Evolutionary conservation across 1,140 invertebrate genomes (phyloP), one percentile per base, ranked within the genome.

Genomic region (Lepidostoma basale): DNA sequence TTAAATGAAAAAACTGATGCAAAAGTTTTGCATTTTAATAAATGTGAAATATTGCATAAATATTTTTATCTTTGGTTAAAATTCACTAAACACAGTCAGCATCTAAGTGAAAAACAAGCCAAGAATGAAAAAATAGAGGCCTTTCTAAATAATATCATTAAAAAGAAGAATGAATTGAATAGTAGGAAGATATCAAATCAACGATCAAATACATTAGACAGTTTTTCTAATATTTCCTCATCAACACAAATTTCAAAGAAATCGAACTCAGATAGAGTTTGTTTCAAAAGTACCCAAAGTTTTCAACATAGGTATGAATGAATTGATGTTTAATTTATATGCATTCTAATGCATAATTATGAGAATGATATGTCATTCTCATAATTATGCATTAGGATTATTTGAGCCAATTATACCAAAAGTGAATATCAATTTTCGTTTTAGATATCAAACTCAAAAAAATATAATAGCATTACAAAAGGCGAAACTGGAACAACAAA

Each of bases 391-490:
- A n/a, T n/a, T n/a, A n/a, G n/a, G n/a, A n/a, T n/a, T n/a, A n/a
- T n/a, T n/a, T n/a, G n/a, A n/a, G n/a, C n/a, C n/a, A n/a, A n/a
- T n/a, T n/a, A n/a, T n/a, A n/a, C n/a, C n/a, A n/a, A n/a, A n/a
- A n/a, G n/a, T n/a, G n/a, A n/a, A n/a, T n/a, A n/a, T n/a, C n/a
- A 8, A 47, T 42, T 65, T 22, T 65, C 40, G 39, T 66, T 63
- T 18, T 18, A 85, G 88, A 69, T 85, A 86, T 18, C 85, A 85
- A 74, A 79, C 86, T 12, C 88, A 89, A 76, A 86, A 87, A 75
- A 81, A 85, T 64, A 86, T 88, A 36, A 89, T 89, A 40, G 83
- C 87, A 28, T 68, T 85, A 8, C 87, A 88, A 74, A 86, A 85
- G 73, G 77, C 82, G 4, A 88, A 88, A 77, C 74, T 89, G 62